These are phyloP conservation scores for Leptobrachium ailaonicum DNA, from an alignment of 2,113 vertebrate species.

Conservation along the genomic window DNA sequence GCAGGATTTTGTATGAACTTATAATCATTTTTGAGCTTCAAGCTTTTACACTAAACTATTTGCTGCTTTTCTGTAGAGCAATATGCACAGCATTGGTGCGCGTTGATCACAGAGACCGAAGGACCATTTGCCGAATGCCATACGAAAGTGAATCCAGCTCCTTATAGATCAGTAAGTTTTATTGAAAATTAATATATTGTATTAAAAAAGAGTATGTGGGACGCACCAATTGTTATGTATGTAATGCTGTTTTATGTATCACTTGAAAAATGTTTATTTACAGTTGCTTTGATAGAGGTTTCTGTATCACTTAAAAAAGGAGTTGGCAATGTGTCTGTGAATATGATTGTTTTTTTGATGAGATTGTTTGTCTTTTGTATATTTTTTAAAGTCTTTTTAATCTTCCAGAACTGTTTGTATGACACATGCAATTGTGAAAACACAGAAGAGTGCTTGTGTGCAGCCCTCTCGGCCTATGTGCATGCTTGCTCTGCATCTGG, in stretches of 20 bases:
- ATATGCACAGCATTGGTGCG: slow-evolving; percentile 85
- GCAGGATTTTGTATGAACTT: too few species aligned
- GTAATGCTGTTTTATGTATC: too few species aligned
- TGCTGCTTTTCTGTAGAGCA: slow-evolving; percentile 65
- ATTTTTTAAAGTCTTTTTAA: not conserved
- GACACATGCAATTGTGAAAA: slow-evolving; percentile 73
- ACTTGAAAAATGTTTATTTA: too few species aligned
- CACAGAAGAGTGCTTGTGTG: slow-evolving; percentile 73
- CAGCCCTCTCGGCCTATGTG: slow-evolving; percentile 73
- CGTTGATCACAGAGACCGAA: slow-evolving; percentile 64
- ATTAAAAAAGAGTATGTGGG: too few species aligned
- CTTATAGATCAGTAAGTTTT: slow-evolving; percentile 72
- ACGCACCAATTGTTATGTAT: not conserved
- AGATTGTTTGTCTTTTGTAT: too few species aligned
- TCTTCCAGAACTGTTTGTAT: slow-evolving; percentile 71
- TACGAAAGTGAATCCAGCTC: slow-evolving; percentile 67
- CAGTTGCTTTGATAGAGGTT: too few species aligned
- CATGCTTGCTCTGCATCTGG: slow-evolving; percentile 66
- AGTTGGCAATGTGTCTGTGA: too few species aligned
- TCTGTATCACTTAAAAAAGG: too few species aligned
- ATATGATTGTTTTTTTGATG: too few species aligned
- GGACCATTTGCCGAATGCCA: slow-evolving; percentile 84
- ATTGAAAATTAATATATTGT: too few species aligned
- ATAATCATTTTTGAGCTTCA: too few species aligned
- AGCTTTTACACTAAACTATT: not conserved